Evolutionary conservation across 1,140 invertebrate species (phyloP).

Genomic region (Pachypsylla venusta): DNA sequence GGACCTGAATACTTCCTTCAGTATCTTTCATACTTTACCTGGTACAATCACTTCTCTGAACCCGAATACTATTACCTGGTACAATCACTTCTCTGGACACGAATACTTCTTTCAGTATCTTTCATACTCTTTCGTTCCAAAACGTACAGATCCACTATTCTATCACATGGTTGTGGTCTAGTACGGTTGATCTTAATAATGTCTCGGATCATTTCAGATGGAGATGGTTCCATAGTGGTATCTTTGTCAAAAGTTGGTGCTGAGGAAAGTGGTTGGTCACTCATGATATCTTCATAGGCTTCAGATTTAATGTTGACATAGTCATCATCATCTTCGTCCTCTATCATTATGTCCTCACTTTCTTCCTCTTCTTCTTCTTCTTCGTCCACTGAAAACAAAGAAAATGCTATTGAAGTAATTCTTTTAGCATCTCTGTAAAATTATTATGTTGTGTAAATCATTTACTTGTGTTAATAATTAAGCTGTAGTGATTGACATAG

Average conservation of each 20-base stretch:
- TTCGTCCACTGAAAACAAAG: too few species aligned
- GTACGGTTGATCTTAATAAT: slow-evolving; percentile 36
- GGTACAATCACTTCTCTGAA: slow-evolving; percentile 12
- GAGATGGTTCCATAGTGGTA: slow-evolving; percentile 18
- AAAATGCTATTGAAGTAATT: too few species aligned
- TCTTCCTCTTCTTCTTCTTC: slow-evolving; percentile 34
- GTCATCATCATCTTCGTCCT: slow-evolving; percentile 36
- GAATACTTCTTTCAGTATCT: neutral
- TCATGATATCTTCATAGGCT: slow-evolving; percentile 12
- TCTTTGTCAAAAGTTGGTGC: neutral
- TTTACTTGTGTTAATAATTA: too few species aligned
- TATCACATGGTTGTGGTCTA: slow-evolving; percentile 58
- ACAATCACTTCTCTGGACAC: slow-evolving; percentile 12
- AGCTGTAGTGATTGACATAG: too few species aligned
- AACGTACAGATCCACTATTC: slow-evolving; percentile 41
- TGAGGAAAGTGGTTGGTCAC: slow-evolving; percentile 1
- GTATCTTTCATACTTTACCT: slow-evolving; percentile 13
- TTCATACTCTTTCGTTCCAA: slow-evolving; percentile 16
- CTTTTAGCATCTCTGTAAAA: too few species aligned
- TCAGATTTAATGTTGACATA: slow-evolving; percentile 37
- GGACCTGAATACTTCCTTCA: slow-evolving; percentile 6
- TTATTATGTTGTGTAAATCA: too few species aligned
- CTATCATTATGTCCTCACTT: slow-evolving; percentile 28
- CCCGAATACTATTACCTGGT: slow-evolving; percentile 13
- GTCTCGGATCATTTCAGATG: neutral